These are phyloP conservation scores for Platerodrilus igneus DNA, from an alignment of 2,888 invertebrate genomes.

Conservation along the genomic window DNA sequence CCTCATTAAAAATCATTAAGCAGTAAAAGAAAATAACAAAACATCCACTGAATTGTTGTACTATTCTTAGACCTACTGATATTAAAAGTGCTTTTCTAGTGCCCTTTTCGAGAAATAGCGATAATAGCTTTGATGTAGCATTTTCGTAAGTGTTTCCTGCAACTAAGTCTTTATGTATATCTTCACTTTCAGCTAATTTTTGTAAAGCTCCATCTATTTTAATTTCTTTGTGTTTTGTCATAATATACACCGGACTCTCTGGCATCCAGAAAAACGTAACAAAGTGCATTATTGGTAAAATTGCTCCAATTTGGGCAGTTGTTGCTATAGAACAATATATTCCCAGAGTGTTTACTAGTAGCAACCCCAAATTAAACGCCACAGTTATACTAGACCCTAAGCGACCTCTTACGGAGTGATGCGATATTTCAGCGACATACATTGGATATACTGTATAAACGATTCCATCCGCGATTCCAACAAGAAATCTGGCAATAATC, in stretches of 20 bases:
- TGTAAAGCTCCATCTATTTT: constrained; percentile 58
- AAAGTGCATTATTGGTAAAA: constrained; percentile 45
- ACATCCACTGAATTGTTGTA: constrained; percentile 44
- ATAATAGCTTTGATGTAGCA: constrained; percentile 49
- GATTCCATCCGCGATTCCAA: no score
- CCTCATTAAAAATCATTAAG: constrained; percentile 38
- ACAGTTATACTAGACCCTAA: no score
- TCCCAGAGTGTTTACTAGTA: no score
- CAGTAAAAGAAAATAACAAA: constrained; percentile 43
- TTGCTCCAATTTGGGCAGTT: constrained; percentile 46
- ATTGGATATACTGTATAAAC: no score
- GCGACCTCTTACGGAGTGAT: no score
- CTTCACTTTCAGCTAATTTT: constrained; percentile 59
- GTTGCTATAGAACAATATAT: no score
- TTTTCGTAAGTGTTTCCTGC: no score
- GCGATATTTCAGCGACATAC: no score
- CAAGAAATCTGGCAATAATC: no score
- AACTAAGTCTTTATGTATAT: constrained; percentile 54
- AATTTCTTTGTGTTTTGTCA: constrained; percentile 51
- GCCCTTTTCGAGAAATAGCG: constrained; percentile 33
- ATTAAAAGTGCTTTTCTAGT: constrained; percentile 36
- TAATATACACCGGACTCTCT: constrained; percentile 63
- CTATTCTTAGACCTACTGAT: constrained; percentile 47
- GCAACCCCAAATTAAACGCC: no score
- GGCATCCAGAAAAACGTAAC: constrained; percentile 58